phyloP scores from a whole-genome alignment of 1,140 invertebrate species.

The Nephila pilipes region DNA sequence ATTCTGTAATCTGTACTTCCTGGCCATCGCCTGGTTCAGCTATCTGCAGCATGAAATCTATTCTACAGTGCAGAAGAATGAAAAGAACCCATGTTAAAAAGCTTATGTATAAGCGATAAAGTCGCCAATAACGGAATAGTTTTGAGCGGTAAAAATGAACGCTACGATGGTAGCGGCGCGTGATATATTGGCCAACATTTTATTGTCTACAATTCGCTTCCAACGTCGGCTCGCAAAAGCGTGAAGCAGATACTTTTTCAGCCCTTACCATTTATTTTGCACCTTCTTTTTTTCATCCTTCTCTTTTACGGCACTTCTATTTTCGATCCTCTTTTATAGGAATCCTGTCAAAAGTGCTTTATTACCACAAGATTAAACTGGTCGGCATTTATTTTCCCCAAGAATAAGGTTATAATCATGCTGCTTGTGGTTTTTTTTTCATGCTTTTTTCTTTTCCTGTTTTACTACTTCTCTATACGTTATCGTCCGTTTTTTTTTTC shows the following conservation, averaged over 20 bases:
- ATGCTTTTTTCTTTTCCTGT: conserved; percentile 45
- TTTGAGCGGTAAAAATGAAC: conserved; percentile 41
- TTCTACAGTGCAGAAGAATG: too few species aligned
- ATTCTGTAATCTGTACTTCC: too few species aligned
- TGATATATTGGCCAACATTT: conserved; percentile 76
- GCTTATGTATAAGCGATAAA: conserved; percentile 43
- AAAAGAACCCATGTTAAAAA: neutral
- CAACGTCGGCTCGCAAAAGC: conserved; percentile 62
- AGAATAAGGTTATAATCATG: conserved; percentile 77
- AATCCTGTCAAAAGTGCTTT: conserved; percentile 76
- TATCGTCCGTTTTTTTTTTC: conserved; percentile 65
- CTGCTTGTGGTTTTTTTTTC: conserved; percentile 53
- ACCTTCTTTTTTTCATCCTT: conserved; percentile 48
- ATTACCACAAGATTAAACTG: conserved; percentile 76
- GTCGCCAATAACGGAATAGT: conserved; percentile 59
- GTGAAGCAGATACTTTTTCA: conserved; percentile 75
- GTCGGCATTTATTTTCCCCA: conserved; percentile 74
- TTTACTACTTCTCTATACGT: conserved; percentile 70
- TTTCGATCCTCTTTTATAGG: conserved; percentile 76
- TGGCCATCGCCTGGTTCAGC: too few species aligned
- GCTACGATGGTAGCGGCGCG: neutral
- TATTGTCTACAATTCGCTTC: conserved; percentile 76
- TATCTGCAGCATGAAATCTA: too few species aligned
- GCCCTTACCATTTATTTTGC: conserved; percentile 69
- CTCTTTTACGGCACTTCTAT: conserved; percentile 75